Conservation (phyloP, 1,140 invertebrate genomes). For the Hesperophylax magnus region DNA sequence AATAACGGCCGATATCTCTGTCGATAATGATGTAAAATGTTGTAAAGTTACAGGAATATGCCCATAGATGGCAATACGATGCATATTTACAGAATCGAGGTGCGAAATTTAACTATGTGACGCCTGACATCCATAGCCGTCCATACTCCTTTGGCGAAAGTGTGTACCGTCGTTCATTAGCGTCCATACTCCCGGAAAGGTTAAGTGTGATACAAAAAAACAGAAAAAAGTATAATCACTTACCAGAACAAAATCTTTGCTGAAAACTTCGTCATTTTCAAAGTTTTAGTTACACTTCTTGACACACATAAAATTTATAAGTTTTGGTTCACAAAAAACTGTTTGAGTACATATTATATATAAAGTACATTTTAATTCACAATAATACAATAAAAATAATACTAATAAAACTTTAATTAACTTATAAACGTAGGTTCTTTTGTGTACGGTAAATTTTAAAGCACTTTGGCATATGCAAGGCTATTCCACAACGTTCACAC, state of each 20-base stretch:
- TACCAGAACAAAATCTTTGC: neutral
- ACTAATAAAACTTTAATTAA: neutral
- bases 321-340: neutral
- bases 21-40: too few relatives aligned
- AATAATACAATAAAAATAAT: slow-evolving; percentile 4
- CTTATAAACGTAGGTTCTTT: slow-evolving; percentile 55
- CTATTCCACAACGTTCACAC: slow-evolving; percentile 17
- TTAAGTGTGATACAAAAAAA: neutral
- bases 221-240: neutral
- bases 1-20: too few relatives aligned
- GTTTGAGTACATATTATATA: neutral
- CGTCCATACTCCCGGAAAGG: too few relatives aligned
- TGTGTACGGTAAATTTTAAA: slow-evolving; percentile 14
- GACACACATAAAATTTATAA: neutral
- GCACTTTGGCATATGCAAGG: slow-evolving; percentile 15
- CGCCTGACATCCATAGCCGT: too few relatives aligned
- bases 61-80: too few relatives aligned
- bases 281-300: neutral
- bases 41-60: too few relatives aligned
- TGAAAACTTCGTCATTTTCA: neutral
- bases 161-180: too few relatives aligned
- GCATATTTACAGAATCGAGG: too few relatives aligned
- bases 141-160: too few relatives aligned
- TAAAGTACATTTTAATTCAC: neutral
- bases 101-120: too few relatives aligned